These are phyloP conservation scores for Actenoides lindsayi DNA, from an alignment of 2,113 vertebrate genomes.

Conservation along the genomic window DNA sequence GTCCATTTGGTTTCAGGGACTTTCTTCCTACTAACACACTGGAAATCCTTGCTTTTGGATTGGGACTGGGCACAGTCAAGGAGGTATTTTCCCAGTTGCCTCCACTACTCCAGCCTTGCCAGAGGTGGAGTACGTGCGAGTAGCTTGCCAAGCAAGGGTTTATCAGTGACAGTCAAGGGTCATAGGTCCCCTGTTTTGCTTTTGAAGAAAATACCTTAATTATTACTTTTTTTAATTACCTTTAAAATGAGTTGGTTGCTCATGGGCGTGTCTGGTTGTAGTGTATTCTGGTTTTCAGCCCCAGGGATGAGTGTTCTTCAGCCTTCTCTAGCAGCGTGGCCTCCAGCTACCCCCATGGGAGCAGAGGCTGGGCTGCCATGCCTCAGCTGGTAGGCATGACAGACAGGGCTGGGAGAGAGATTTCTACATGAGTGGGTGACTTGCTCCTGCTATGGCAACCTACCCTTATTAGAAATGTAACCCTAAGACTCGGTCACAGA, in stretches of 20 bases:
- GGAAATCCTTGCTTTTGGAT: not conserved
- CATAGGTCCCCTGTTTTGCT: not conserved
- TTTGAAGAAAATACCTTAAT: not conserved
- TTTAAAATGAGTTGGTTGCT: not conserved
- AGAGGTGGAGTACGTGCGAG: rapidly evolving
- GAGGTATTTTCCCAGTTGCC: not conserved
- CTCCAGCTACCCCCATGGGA: not conserved
- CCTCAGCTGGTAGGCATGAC: not conserved
- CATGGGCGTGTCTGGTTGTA: rapidly evolving
- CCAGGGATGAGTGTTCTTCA: not conserved
- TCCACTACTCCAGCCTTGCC: not conserved
- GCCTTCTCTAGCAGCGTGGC: not conserved
- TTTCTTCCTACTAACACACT: not conserved
- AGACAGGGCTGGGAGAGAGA: not conserved
- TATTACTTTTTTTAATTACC: not conserved
- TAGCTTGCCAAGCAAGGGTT: not conserved
- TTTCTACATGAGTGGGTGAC: not conserved
- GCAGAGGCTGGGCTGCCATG: rapidly evolving
- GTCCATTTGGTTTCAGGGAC: not conserved
- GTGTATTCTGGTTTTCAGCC: not conserved
- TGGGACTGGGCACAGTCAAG: not conserved
- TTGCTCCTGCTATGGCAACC: not conserved
- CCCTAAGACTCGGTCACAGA: not conserved
- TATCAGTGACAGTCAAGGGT: not conserved
- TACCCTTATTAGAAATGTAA: not conserved